Percentiles rank a stretch among this genome's conserved stretches.
Evolutionary conservation across 2,888 invertebrate species (phyloP).

Genomic region (Cryptocheilus praepositus): DNA sequence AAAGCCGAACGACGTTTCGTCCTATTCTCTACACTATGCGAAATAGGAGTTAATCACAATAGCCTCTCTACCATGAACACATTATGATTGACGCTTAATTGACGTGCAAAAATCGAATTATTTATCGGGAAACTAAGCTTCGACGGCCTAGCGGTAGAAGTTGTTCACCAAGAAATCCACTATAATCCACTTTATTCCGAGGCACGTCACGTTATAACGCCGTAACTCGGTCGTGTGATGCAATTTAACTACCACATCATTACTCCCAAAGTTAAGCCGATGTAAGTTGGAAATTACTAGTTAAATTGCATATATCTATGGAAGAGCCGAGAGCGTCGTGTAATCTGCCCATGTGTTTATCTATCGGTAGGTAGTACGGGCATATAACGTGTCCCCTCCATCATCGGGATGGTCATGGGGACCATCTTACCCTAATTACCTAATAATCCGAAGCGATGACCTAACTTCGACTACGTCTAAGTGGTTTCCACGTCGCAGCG

Average conservation of each 20-base stretch:
- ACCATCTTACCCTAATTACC: constrained; percentile 71
- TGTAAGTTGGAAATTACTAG: constrained; percentile 74
- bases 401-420: constrained; percentile 59
- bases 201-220: constrained; percentile 66
- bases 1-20: too few relatives aligned
- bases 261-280: constrained; percentile 69
- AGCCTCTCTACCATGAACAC: too few relatives aligned
- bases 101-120: too few relatives aligned
- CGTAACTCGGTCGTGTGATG: constrained; percentile 69
- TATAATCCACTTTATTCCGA: constrained; percentile 49
- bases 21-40: too few relatives aligned
- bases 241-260: constrained; percentile 73
- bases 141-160: constrained; percentile 27
- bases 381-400: constrained; percentile 49
- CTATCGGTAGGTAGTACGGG: constrained; percentile 61
- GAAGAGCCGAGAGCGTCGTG: constrained; percentile 61
- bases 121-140: background rate
- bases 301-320: constrained; percentile 72
- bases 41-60: too few relatives aligned
- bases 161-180: constrained; percentile 49
- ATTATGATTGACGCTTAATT: too few relatives aligned
- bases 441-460: constrained; percentile 69
- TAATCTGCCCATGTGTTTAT: constrained; percentile 72
- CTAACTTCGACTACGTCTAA: constrained; percentile 58
- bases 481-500: constrained; percentile 48